These are phyloP conservation scores for Cephus pygmeus DNA, from an alignment of 2,888 invertebrate genomes.

Conservation along the genomic window DNA sequence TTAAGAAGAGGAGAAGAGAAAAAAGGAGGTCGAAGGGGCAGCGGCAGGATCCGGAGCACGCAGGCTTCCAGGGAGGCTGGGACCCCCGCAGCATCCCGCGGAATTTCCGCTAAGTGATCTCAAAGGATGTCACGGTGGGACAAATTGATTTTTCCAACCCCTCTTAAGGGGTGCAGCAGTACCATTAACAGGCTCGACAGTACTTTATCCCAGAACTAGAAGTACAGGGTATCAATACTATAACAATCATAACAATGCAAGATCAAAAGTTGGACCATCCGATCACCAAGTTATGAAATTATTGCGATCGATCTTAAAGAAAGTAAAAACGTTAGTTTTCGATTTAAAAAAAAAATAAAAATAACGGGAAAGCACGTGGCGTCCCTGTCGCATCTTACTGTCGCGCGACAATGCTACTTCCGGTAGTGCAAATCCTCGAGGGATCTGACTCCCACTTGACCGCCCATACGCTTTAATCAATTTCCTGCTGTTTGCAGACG, in stretches of 20 bases:
- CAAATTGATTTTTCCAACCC: conserved; percentile 57
- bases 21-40: conserved; percentile 5
- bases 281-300: neutral
- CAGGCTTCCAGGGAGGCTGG: neutral
- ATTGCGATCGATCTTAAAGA: neutral
- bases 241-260: neutral
- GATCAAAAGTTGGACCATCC: neutral
- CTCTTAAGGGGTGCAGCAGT: neutral
- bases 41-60: neutral
- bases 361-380: neutral
- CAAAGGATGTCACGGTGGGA: conserved; percentile 54
- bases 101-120: conserved; percentile 56
- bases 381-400: no score
- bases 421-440: neutral
- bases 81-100: conserved; percentile 33
- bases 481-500: neutral
- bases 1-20: conserved; percentile 34
- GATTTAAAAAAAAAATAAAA: neutral
- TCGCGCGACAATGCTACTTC: neutral
- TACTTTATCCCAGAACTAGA: neutral
- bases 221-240: neutral
- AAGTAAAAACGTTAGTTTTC: neutral
- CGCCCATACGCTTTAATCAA: neutral
- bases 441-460: neutral
- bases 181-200: neutral